phyloP scores from a whole-genome alignment of 2,888 invertebrate genomes.

The Acrobasis repandana region DNA sequence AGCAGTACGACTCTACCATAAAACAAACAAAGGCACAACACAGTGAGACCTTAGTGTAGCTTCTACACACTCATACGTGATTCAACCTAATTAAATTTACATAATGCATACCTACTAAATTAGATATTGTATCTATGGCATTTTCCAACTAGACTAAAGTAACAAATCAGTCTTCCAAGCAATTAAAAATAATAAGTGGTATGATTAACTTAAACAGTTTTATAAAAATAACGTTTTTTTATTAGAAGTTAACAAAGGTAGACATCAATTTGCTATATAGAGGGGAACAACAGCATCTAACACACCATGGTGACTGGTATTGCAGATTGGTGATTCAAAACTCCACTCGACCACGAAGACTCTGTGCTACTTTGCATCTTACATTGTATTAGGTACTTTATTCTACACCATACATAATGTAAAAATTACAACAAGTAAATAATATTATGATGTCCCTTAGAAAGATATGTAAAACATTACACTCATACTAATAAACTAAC shows the following conservation, averaged over 20 bases:
- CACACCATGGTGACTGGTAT: constrained; percentile 2
- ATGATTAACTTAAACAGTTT: constrained; percentile 58
- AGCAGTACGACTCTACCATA: constrained; percentile 23
- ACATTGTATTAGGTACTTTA: constrained; percentile 9
- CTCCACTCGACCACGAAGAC: constrained; percentile 17
- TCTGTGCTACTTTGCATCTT: constrained; percentile 20
- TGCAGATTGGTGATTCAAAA: constrained; percentile 13
- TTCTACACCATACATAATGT: constrained; percentile 24
- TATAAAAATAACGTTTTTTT: constrained; percentile 47
- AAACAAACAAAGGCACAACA: constrained; percentile 79
- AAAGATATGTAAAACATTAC: constrained; percentile 28
- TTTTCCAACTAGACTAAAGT: constrained; percentile 82
- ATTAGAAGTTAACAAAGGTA: constrained; percentile 29
- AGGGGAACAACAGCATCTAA: constrained; percentile 28
- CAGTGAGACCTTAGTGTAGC: constrained; percentile 67
- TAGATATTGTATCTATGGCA: constrained; percentile 78
- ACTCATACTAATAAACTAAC: constrained; percentile 29
- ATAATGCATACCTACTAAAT: constrained; percentile 60
- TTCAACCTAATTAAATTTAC: constrained; percentile 57
- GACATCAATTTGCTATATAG: constrained; percentile 24
- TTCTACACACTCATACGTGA: constrained; percentile 65
- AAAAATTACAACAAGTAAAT: constrained; percentile 31
- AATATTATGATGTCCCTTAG: constrained; percentile 28
- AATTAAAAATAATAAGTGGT: constrained; percentile 75
- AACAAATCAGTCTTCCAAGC: constrained; percentile 82